A percentile compares a stretch with the other conserved stretches of the same genome.
These are phyloP conservation scores for Apeltes quadracus DNA, from an alignment of 2,113 vertebrate species.

Conservation along the genomic window DNA sequence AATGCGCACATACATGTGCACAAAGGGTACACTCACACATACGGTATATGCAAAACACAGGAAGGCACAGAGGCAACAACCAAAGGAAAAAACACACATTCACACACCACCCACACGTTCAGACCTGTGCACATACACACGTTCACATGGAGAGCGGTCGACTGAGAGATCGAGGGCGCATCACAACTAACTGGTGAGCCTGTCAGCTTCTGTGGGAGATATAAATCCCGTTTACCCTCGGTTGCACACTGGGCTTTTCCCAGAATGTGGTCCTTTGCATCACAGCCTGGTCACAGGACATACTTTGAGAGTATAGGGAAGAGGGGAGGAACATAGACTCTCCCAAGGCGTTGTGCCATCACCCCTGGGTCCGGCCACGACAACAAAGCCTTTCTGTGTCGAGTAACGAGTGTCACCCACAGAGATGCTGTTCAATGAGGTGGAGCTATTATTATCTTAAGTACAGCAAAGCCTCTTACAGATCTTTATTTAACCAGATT, in stretches of 20 bases:
- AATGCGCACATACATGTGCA: constrained; percentile 18
- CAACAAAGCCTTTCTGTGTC: constrained; percentile 51
- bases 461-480: constrained; percentile 84
- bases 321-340: constrained; percentile 42
- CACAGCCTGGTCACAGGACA: constrained; percentile 62
- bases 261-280: constrained; percentile 68
- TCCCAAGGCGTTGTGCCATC: constrained; percentile 43
- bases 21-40: constrained; percentile 6
- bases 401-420: constrained; percentile 64
- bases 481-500: constrained; percentile 83
- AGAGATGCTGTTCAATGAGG: constrained; percentile 52
- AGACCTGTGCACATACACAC: constrained; percentile 12
- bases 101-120: constrained; percentile 30
- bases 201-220: constrained; percentile 39
- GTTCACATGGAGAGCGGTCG: constrained; percentile 20
- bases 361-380: constrained; percentile 41
- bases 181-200: constrained; percentile 29
- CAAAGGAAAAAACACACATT: constrained; percentile 44
- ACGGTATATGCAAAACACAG: constrained; percentile 35
- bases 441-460: constrained; percentile 81
- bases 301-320: constrained; percentile 45
- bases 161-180: constrained; percentile 18
- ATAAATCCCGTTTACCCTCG: constrained; percentile 31
- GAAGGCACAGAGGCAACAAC: constrained; percentile 35
- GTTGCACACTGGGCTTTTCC: constrained; percentile 58